Base-by-base conservation (phyloP, 2,888 invertebrate genomes). In the Leucophora obtusa region DNA sequence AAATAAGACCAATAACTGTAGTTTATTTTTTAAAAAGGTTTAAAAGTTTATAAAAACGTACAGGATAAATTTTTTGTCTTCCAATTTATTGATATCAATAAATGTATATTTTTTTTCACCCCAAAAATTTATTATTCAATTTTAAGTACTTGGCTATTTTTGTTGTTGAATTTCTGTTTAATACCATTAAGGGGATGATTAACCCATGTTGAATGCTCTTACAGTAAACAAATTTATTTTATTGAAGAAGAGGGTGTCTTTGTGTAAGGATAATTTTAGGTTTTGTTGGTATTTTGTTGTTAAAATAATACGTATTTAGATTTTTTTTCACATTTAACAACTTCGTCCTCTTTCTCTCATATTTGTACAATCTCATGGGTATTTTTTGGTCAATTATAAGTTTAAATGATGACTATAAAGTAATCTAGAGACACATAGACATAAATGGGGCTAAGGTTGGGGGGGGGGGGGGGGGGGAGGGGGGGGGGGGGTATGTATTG, bases 331-430 rank as follows among this genome's bases (percentile, higher is more conserved):
- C 28, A 62, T 47, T 53, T 11, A 69, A 10, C n/a, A 43, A n/a
- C 47, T 33, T 28, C 18, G 38, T 17, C 51, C 17, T 53, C 11
- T 24, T 18, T 66, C 17, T 15, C 15, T 14, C 11, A 28, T n/a
- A 9, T 28, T 7, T 28, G 28, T 28, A 28, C 28, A 66, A 17
- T 62, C 47, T 15, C 24, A 47, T 24, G 56, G 70, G 11, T 79
- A 66, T 66, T 51, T 24, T 79, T 73, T 53, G 78, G 69, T 63
- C 78, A 73, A 73, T 79, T 79, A 73, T 72, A 58, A 63, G 33
- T 73, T 69, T 73, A 56, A 69, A 54, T 35, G 50, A 50, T 60
- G 54, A 35, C 14, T 51, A 15, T 2, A 38, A 76, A 59, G 60
- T 28, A 73, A 65, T 66, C 70, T 47, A 17, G n/a, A 43, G 6